A percentile compares a stretch with the other conserved stretches of the same genome.
Evolutionary conservation across 2,888 invertebrate species (phyloP).

Genomic region (Zootermopsis nevadensis): DNA sequence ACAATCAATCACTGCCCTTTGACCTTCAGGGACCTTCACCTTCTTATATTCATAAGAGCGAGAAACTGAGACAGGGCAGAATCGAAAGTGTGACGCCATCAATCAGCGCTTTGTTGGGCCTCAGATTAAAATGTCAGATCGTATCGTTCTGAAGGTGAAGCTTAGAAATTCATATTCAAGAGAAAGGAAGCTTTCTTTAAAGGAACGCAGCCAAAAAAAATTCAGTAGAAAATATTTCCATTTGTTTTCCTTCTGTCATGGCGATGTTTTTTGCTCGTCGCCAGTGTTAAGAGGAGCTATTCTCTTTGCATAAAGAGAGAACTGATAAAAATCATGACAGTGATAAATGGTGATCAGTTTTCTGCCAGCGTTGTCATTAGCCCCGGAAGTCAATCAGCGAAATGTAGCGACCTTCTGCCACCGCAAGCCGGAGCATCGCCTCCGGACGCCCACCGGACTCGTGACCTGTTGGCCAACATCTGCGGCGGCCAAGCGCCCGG

Average conservation of each 20-base stretch:
- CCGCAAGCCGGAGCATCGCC: too few species aligned
- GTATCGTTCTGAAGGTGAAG: neutral
- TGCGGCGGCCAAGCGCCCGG: too few species aligned
- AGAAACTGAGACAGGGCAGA: neutral
- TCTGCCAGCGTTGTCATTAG: too few species aligned
- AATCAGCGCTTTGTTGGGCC: neutral
- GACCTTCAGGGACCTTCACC: neutral
- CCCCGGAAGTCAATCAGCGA: too few species aligned
- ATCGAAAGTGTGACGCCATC: neutral
- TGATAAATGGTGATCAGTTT: neutral
- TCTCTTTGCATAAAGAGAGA: neutral
- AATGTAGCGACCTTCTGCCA: too few species aligned
- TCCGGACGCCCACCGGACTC: too few species aligned
- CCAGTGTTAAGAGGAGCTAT: neutral
- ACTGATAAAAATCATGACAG: neutral
- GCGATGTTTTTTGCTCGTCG: neutral
- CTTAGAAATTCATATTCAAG: neutral
- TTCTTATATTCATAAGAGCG: neutral
- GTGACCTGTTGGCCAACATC: too few species aligned
- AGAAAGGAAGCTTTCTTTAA: neutral
- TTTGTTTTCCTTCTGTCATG: neutral
- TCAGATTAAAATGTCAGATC: conserved; percentile 1
- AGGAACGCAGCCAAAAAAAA: neutral
- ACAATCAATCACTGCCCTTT: neutral
- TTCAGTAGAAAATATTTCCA: neutral